Evolutionary conservation across 2,888 invertebrate species (phyloP).

Genomic region (Drosophila conformis): DNA sequence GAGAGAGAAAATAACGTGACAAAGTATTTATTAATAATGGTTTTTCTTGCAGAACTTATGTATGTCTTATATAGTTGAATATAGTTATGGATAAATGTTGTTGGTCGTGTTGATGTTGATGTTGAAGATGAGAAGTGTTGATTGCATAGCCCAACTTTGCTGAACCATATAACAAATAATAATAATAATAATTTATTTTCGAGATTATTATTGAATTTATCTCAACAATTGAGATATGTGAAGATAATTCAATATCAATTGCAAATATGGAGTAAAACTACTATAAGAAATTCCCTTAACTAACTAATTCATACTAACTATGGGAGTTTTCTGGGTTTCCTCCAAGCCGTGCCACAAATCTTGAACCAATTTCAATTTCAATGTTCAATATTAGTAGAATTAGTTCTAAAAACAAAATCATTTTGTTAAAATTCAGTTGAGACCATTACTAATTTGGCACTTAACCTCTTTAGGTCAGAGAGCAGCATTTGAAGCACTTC

Average conservation of each 20-base stretch:
- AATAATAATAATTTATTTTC: background rate
- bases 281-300: too few relatives aligned
- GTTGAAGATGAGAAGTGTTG: conserved; percentile 2
- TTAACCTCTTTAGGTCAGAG: background rate
- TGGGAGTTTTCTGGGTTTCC: background rate
- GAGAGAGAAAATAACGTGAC: conserved; percentile 45
- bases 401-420: background rate
- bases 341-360: too few relatives aligned
- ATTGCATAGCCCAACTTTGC: background rate
- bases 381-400: background rate
- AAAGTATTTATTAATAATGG: conserved; percentile 60
- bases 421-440: background rate
- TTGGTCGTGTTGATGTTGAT: background rate
- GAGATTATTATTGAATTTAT: background rate
- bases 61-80: conserved; percentile 3
- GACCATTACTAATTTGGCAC: background rate
- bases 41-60: conserved; percentile 25
- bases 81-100: background rate
- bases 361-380: background rate
- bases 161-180: background rate
- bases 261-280: background rate
- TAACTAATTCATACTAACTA: too few relatives aligned
- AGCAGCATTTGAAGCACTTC: background rate
- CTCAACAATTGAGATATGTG: background rate
- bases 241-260: background rate